Conservation (phyloP, 2,113 vertebrate species). For the Stictonetta naevosa region DNA sequence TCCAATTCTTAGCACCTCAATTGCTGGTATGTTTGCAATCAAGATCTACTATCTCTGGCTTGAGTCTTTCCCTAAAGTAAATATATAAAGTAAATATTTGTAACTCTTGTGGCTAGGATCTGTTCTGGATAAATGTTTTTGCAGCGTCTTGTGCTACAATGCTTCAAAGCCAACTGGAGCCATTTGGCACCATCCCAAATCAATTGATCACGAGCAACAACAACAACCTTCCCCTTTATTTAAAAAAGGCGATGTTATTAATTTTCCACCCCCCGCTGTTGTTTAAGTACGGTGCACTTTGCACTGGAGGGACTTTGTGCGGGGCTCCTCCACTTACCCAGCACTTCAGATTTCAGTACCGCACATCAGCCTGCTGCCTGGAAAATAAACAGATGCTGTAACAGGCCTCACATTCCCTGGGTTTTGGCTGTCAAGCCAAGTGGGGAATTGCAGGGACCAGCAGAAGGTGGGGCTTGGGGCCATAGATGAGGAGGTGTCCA, state of each 20-base stretch:
- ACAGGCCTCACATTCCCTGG: background rate
- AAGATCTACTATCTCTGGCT: background rate
- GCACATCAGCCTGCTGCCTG: background rate
- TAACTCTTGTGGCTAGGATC: background rate
- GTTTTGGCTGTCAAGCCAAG: background rate
- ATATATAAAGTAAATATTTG: constrained; percentile 45
- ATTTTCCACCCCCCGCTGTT: background rate
- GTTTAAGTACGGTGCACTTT: fast-evolving
- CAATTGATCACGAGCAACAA: background rate
- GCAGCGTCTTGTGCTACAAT: background rate
- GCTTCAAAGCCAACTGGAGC: background rate
- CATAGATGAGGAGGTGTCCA: background rate
- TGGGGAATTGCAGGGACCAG: background rate
- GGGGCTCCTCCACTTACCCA: background rate
- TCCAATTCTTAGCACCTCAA: constrained; percentile 4
- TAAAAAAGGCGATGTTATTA: background rate
- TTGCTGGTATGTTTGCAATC: background rate
- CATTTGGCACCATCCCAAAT: background rate
- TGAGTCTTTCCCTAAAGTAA: constrained; percentile 17
- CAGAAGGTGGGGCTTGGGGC: background rate
- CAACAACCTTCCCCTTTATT: background rate
- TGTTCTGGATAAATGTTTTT: constrained; percentile 14
- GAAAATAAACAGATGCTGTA: background rate
- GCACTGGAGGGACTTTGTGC: background rate
- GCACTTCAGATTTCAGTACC: background rate